phyloP scores from a whole-genome alignment of 2,113 vertebrate genomes.

The Nycticryphes semicollaris region DNA sequence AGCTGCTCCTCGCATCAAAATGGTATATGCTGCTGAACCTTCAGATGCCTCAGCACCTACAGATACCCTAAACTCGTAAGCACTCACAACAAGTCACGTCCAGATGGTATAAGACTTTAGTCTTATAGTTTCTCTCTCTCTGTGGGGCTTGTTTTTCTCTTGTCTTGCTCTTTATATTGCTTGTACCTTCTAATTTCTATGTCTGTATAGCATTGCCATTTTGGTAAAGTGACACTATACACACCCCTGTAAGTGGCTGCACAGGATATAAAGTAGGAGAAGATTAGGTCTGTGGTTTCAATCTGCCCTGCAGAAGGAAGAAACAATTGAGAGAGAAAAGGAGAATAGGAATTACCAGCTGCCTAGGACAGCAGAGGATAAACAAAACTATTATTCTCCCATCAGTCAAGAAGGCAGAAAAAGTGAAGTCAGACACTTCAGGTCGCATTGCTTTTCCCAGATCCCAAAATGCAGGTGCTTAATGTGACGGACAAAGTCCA shows the following conservation, averaged over 20 bases:
- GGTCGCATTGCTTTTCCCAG: not conserved
- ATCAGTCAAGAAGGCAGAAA: slow-evolving; percentile 1
- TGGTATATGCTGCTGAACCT: not conserved
- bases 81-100: not conserved
- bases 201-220: not conserved
- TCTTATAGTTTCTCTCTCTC: not conserved
- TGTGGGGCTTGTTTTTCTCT: slow-evolving; percentile 11
- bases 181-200: slow-evolving; percentile 30
- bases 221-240: not conserved
- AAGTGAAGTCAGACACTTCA: not conserved
- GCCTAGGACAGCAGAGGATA: not conserved
- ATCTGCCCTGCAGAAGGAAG: slow-evolving; percentile 12
- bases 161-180: slow-evolving; percentile 13
- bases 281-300: slow-evolving; percentile 8
- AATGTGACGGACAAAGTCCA: not conserved
- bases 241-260: not conserved
- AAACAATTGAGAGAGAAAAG: slow-evolving; percentile 6
- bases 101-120: slow-evolving; percentile 35
- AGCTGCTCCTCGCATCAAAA: not conserved
- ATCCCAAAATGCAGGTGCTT: not conserved
- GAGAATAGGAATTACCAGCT: slow-evolving; percentile 15
- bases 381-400: slow-evolving; percentile 35
- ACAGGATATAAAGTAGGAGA: slow-evolving; percentile 7
- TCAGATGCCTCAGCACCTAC: slow-evolving; percentile 43
- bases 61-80: slow-evolving; percentile 35